phyloP scores from a whole-genome alignment of 92 coral and sea anemone species.

The Phenganax marumi region DNA sequence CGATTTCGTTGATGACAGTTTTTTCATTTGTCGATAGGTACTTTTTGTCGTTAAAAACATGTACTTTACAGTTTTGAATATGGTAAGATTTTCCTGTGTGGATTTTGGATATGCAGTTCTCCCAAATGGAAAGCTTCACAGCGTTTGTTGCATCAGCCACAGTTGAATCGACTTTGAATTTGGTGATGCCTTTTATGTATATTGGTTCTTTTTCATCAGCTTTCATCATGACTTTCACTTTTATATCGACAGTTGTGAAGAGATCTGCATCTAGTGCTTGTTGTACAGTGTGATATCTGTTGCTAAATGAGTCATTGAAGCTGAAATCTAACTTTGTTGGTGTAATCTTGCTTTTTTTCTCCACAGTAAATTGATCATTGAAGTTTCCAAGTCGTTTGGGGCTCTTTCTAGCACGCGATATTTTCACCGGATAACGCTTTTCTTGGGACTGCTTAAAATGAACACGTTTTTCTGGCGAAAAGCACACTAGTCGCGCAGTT shows the following conservation, averaged over 20 bases:
- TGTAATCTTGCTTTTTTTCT: slow-evolving; percentile 63
- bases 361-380: slow-evolving; percentile 54
- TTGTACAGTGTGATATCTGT: slow-evolving; percentile 58
- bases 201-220: not conserved
- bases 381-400: slow-evolving; percentile 9
- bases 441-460: slow-evolving; percentile 48
- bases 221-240: slow-evolving; percentile 65
- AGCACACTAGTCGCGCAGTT: slow-evolving; percentile 48
- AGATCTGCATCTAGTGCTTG: slow-evolving; percentile 58
- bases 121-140: slow-evolving; percentile 62
- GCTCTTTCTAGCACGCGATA: slow-evolving; percentile 54
- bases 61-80: slow-evolving; percentile 45
- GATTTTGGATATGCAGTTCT: slow-evolving; percentile 12
- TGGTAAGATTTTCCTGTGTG: not conserved
- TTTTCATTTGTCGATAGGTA: slow-evolving; percentile 61
- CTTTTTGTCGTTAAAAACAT: slow-evolving; percentile 56
- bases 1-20: slow-evolving; percentile 52
- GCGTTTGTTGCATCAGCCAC: slow-evolving; percentile 33
- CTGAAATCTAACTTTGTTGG: slow-evolving; percentile 55
- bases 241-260: slow-evolving; percentile 55
- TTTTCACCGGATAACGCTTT: slow-evolving; percentile 54
- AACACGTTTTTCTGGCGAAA: slow-evolving; percentile 49
- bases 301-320: slow-evolving; percentile 47
- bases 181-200: slow-evolving; percentile 42
- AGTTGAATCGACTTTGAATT: slow-evolving; percentile 32